Evolutionary conservation across 2,888 invertebrate genomes (phyloP).

Genomic region (Lasius fuliginosus): DNA sequence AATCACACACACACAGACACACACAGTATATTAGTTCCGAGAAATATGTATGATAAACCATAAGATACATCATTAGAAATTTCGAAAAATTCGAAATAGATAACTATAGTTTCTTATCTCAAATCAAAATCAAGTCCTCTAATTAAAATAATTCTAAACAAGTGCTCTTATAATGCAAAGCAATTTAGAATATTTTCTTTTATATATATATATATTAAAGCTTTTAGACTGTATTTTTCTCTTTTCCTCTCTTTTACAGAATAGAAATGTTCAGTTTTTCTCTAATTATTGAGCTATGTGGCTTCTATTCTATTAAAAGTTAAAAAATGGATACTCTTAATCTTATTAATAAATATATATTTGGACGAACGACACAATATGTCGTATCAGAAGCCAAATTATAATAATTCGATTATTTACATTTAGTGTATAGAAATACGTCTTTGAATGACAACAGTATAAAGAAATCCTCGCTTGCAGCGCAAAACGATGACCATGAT

Average conservation of each 20-base stretch:
- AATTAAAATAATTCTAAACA: conserved; percentile 3
- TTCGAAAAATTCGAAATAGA: neutral
- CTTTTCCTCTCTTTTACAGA: neutral
- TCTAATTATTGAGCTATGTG: neutral
- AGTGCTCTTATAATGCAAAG: neutral
- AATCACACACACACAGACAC: neutral
- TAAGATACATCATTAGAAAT: neutral
- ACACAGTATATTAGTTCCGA: neutral
- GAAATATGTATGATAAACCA: conserved; percentile 5
- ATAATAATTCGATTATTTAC: neutral
- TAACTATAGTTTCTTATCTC: neutral
- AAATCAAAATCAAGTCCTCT: neutral
- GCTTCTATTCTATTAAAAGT: neutral
- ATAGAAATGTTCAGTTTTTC: neutral
- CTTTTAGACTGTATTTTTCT: neutral
- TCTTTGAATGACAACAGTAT: conserved; percentile 32
- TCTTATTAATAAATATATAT: conserved; percentile 6
- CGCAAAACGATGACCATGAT: conserved; percentile 52
- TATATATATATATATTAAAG: neutral
- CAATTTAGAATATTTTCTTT: conserved; percentile 1
- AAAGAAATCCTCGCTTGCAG: conserved; percentile 51
- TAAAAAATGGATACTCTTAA: neutral
- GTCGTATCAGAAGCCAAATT: neutral
- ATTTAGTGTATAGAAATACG: conserved; percentile 25
- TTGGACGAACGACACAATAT: neutral